Base-by-base conservation (phyloP, 2,797 vertebrate species). In the Sparidentex hasta region DNA sequence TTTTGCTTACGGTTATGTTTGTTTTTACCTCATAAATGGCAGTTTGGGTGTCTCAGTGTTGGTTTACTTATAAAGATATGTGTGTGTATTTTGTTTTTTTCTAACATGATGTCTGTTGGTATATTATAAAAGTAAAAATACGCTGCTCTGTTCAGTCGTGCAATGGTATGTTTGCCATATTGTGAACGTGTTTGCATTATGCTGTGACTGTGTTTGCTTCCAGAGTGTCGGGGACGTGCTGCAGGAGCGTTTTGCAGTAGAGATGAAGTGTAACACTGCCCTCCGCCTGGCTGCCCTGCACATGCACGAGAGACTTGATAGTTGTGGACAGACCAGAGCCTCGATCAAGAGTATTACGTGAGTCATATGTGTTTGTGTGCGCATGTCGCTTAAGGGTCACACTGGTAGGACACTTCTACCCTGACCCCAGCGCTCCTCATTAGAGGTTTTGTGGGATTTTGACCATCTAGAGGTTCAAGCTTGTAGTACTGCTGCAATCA, bases 181-280 rank as follows among this genome's bases (percentile, higher is more conserved):
- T 67, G 25, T 46, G 38, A 38, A 11, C 0, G 27, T 65, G 59
- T 23, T 14, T 78, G 56, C 48, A 54, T 78, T 51, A 71, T 44
- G 17, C 57, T 83, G 46, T 41, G 18, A 29, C n/a, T 71, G 20
- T 77, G 41, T 87, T 25, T 87, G 73, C 82, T 82, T 87, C 18
- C 87, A 99, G 98, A 99, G 98, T 87, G 99, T 98, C 82, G 97
- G 96, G 0, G 98, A 99, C 1, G 98, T 99, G 78, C 96, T 99
- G 70, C 97, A 96, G 92, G 98, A 99, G 61, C 97, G 97, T 63
- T 99, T 98, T 83, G 98, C 98, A 0, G 96, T 98, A 18, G 98
- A 99, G 78, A 99, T 99, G 98, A 99, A 99, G 88, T 99, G 98
- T 70, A 99, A 97, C 72, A 95, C 97, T 5, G 98, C 98, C 0